Evolutionary conservation across 2,113 vertebrate species (phyloP), one percentile per base, ranked within the genome.

Genomic region (Microcebus griseorufus): DNA sequence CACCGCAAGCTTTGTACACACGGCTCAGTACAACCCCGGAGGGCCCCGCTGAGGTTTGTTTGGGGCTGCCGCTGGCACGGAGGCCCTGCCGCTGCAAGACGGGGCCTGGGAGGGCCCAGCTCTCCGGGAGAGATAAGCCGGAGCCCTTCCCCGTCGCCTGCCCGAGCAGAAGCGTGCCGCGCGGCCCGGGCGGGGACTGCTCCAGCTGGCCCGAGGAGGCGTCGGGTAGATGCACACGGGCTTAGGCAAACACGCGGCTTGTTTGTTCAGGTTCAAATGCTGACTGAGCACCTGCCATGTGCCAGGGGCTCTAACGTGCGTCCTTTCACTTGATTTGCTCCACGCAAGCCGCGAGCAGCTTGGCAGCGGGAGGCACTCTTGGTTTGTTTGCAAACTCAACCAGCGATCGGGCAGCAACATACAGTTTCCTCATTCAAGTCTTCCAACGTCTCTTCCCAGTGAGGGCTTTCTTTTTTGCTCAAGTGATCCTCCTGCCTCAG

Each of bases 181-280:
- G 42, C 25, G 4, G 1, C 37, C 29, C 0, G 2, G 62, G 78
- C 0, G 1, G 58, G 70, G 6, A 7, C 75, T 7, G 9, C 20
- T 14, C 6, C 22, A 11, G 39, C 58, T 2, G 5, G 22, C 42
- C 5, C 12, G 0, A 65, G 78, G 62, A 48, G 89, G 76, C 29
- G 0, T 76, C 65, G 70, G n/a, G 3, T 0, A 12, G 29, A 34
- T 1, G 17, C 25, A 10, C 17, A 0, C 1, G 0, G 13, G 39
- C 82, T 32, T 22, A 25, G 64, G 55, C 89, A 94, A 70, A 64
- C 55, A 76, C 2, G 0, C 0, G 0, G 72, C 93, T n/a, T 91
- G 89, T 92, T 69, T 37, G n/a, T 37, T 93, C 92, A 64, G 78
- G 82, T 34, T 51, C 45, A 3, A 23, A 22, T 7, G 6, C 17